Conservation (phyloP, 2,113 vertebrate species). For the Geothlypis trichas region DNA sequence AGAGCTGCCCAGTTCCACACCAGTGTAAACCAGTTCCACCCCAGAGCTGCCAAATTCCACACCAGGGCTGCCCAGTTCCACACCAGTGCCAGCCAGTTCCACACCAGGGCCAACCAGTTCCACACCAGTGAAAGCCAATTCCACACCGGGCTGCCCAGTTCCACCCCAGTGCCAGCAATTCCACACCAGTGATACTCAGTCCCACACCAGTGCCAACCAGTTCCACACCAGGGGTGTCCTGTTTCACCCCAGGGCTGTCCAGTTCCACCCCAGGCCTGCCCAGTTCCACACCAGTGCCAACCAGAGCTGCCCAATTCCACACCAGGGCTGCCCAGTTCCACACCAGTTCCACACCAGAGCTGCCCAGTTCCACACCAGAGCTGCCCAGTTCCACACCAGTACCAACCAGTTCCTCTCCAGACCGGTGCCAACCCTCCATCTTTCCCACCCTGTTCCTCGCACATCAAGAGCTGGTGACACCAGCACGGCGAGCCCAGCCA, state of each 20-base stretch:
- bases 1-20: too few relatives aligned
- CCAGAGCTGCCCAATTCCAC: not conserved
- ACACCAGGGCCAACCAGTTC: too few relatives aligned
- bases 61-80: too few relatives aligned
- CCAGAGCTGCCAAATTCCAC: too few relatives aligned
- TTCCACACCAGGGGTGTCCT: too few relatives aligned
- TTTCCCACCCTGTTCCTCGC: not conserved
- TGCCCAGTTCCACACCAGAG: too few relatives aligned
- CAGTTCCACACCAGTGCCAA: not conserved
- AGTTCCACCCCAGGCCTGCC: not conserved
- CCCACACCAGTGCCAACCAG: not conserved
- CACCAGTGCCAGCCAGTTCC: not conserved
- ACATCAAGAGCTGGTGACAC: not conserved
- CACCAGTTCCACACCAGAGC: too few relatives aligned
- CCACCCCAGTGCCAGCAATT: not conserved
- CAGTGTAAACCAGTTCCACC: too few relatives aligned
- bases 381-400: not conserved
- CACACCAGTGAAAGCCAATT: too few relatives aligned
- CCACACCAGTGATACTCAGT: too few relatives aligned
- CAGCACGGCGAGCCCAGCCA: rapidly evolving
- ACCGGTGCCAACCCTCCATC: not conserved
- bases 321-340: not conserved
- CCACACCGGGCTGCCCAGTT: too few relatives aligned
- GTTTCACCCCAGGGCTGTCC: not conserved
- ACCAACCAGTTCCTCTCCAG: not conserved